A percentile compares a stretch with the other conserved stretches of the same genome.
These are phyloP conservation scores for Acrocera orbiculus DNA, from an alignment of 2,888 invertebrate genomes.

Conservation along the genomic window DNA sequence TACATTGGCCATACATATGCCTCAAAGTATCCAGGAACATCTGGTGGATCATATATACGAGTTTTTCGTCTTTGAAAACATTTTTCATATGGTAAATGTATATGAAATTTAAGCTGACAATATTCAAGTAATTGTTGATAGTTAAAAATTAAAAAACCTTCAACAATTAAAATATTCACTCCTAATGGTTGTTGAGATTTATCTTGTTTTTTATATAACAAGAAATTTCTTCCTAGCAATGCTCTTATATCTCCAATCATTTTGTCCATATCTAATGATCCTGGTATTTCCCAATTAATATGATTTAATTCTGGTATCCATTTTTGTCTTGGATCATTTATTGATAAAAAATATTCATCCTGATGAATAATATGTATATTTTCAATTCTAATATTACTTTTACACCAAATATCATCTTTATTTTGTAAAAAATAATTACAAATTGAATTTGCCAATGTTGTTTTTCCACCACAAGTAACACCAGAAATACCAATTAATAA, in stretches of 20 bases:
- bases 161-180: constrained; percentile 44
- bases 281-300: constrained; percentile 57
- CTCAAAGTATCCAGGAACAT: constrained; percentile 76
- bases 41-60: constrained; percentile 69
- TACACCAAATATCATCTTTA: constrained; percentile 21
- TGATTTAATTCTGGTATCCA: constrained; percentile 46
- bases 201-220: constrained; percentile 5
- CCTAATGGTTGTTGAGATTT: constrained; percentile 5
- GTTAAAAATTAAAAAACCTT: constrained; percentile 61
- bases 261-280: constrained; percentile 51
- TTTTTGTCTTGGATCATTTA: constrained; percentile 45
- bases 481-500: constrained; percentile 55
- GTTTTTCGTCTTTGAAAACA: constrained; percentile 43
- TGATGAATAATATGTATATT: constrained; percentile 45
- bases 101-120: constrained; percentile 56
- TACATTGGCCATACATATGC: constrained; percentile 84
- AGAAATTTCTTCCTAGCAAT: constrained; percentile 21
- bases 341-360: constrained; percentile 56
- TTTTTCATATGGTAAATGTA: constrained; percentile 48
- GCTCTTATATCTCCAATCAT: constrained; percentile 43
- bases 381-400: constrained; percentile 22
- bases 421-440: constrained; percentile 24
- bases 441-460: constrained; percentile 46
- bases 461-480: constrained; percentile 72
- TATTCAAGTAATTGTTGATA: constrained; percentile 46